Evolutionary conservation across 2,888 invertebrate species (phyloP).

Genomic region (Fragum whitleyi): DNA sequence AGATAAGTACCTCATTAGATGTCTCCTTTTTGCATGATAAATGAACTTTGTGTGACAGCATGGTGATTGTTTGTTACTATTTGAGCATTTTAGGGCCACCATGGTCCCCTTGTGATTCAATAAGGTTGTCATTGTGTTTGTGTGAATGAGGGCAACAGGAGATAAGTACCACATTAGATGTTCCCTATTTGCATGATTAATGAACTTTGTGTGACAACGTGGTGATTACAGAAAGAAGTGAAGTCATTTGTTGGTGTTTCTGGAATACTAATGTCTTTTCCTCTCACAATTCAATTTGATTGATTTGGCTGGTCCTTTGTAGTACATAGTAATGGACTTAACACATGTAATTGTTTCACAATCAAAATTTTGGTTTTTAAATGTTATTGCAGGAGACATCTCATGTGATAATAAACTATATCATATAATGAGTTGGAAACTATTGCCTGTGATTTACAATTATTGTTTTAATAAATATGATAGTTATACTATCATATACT

Average conservation of each 20-base stretch:
- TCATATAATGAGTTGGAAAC: too few species aligned
- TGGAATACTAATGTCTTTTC: neutral
- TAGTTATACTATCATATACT: too few species aligned
- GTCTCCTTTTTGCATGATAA: neutral
- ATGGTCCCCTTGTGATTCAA: neutral
- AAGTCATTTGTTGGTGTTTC: neutral
- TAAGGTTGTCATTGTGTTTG: neutral
- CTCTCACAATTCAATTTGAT: neutral
- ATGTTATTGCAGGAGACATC: too few species aligned
- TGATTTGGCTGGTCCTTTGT: neutral
- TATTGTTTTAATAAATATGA: too few species aligned
- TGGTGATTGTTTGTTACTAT: too few species aligned
- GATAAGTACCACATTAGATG: constrained; percentile 1
- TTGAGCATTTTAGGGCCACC: too few species aligned
- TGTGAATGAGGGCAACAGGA: neutral
- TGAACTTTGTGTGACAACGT: constrained; percentile 12
- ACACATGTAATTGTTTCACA: too few species aligned
- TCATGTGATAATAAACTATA: too few species aligned
- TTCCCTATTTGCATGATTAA: neutral
- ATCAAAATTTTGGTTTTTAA: too few species aligned
- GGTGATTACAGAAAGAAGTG: neutral
- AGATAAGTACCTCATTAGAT: neutral
- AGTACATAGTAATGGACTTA: too few species aligned
- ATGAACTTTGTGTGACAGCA: constrained; percentile 5
- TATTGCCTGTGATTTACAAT: too few species aligned